Evolutionary conservation across 2,888 invertebrate genomes (phyloP).

Genomic region (Orthosia gothica): DNA sequence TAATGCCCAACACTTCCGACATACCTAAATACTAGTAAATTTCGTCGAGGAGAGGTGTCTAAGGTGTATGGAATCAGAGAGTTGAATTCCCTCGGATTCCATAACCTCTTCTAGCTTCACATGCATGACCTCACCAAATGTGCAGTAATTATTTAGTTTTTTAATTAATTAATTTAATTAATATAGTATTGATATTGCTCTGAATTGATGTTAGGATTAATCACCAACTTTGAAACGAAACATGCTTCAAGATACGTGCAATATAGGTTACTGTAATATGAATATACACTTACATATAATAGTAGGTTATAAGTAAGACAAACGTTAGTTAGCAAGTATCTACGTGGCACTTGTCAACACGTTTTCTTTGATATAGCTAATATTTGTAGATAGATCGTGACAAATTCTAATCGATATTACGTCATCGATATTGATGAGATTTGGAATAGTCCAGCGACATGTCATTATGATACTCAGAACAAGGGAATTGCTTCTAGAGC

Average conservation of each 20-base stretch:
- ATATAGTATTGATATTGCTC: not conserved
- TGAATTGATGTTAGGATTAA: not conserved
- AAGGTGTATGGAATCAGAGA: no score
- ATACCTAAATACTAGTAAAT: no score
- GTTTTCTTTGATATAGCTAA: slow-evolving; percentile 25
- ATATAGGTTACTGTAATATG: slow-evolving; percentile 9
- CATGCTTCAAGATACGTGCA: slow-evolving; percentile 3
- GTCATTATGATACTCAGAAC: not conserved
- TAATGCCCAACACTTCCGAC: no score
- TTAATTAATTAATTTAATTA: no score
- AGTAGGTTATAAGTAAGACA: slow-evolving; percentile 50
- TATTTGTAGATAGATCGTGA: slow-evolving; percentile 27
- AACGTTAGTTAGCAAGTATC: slow-evolving; percentile 54
- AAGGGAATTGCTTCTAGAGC: not conserved
- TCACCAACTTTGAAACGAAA: not conserved
- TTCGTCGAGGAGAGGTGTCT: no score
- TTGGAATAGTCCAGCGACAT: not conserved
- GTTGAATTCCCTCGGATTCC: no score
- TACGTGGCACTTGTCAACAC: slow-evolving; percentile 28
- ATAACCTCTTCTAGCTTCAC: no score
- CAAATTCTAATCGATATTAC: slow-evolving; percentile 1
- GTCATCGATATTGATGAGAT: not conserved
- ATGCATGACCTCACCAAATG: no score
- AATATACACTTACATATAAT: slow-evolving; percentile 13
- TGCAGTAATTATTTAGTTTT: no score